phyloP scores from a whole-genome alignment of 2,888 invertebrate genomes.

The Mesodorylaimus sp. region DNA sequence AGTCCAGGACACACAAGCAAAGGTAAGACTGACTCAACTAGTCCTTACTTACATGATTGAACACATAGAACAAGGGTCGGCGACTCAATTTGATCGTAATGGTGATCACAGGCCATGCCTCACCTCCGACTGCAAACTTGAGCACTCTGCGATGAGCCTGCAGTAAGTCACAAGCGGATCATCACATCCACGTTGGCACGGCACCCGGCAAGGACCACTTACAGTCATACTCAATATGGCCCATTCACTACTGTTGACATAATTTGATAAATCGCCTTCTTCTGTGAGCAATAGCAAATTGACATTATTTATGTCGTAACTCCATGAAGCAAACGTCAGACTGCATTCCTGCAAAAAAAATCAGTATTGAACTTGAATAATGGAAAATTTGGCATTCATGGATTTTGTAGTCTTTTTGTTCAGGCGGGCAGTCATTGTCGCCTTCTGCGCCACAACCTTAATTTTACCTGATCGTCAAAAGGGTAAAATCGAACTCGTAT shows the following conservation, averaged over 20 bases:
- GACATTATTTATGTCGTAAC: slow-evolving; percentile 38
- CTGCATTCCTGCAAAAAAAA: slow-evolving; percentile 36
- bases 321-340: slow-evolving; percentile 41
- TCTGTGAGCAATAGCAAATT: slow-evolving; percentile 54
- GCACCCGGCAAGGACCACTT: slow-evolving; percentile 34
- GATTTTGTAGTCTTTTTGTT: too few relatives aligned
- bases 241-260: slow-evolving; percentile 77
- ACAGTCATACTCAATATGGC: slow-evolving; percentile 43
- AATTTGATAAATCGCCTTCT: slow-evolving; percentile 65
- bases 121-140: slow-evolving; percentile 19
- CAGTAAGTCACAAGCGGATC: background rate
- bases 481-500: slow-evolving; percentile 42
- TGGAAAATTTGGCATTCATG: too few relatives aligned
- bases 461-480: slow-evolving; percentile 36
- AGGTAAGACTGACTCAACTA: too few relatives aligned
- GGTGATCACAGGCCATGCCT: slow-evolving; percentile 38
- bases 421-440: too few relatives aligned
- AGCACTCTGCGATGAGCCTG: slow-evolving; percentile 6
- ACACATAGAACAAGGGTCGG: slow-evolving; percentile 40
- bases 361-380: too few relatives aligned
- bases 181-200: slow-evolving; percentile 14
- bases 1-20: too few relatives aligned
- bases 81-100: slow-evolving; percentile 37
- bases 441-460: too few relatives aligned
- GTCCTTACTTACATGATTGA: slow-evolving; percentile 31